Evolutionary conservation across 2,888 invertebrate genomes (phyloP), one percentile per base, ranked within the genome.

Genomic region (Drosophila demipolita): DNA sequence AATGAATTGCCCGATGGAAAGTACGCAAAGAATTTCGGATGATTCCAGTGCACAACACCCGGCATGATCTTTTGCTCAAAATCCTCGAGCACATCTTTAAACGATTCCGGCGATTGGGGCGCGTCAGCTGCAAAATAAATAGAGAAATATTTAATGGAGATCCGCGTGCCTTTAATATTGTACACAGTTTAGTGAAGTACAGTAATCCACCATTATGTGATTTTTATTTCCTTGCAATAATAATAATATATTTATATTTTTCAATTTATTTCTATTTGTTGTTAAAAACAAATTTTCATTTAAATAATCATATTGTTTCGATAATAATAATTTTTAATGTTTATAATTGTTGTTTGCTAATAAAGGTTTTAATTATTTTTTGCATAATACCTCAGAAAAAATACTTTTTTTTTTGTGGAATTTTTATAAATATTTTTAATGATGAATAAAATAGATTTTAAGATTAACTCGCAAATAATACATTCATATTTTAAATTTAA

Each of bases 1-100:
- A 95, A 98, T 0, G 97, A 97, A 93, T 98, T 97, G 52, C 98
- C 98, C 11, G 98, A 96, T 3, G 98, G 98, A 92, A 98, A 98
- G 92, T 98, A 98, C 11, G 98, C 98, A 92, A 98, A 98, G 93
- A 98, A 98, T 77, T 97, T 94, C 0, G 98, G 98, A 94, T 98
- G 98, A 92, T 98, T 98, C 98, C 98, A 98, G 90, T 98, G 97
- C 0, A 98, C 97, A 63, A 97, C 95, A 66, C 97, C 97, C 0
- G 96, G 96, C 96, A 97, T 96, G 60, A 97, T 96, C 91, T 96
- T 96, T 32, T 94, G 94, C 86, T 97, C 96, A 26, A 97, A 95
- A 91, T 97, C 97, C 52, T 94, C 94, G 94, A 97, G 95, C 75
- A 97, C 96, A 70, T 94, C 93, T 64, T 96, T 95, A 95, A 97